Base-by-base conservation (phyloP, 2,888 invertebrate species). In the Aspidiotus destructor region DNA sequence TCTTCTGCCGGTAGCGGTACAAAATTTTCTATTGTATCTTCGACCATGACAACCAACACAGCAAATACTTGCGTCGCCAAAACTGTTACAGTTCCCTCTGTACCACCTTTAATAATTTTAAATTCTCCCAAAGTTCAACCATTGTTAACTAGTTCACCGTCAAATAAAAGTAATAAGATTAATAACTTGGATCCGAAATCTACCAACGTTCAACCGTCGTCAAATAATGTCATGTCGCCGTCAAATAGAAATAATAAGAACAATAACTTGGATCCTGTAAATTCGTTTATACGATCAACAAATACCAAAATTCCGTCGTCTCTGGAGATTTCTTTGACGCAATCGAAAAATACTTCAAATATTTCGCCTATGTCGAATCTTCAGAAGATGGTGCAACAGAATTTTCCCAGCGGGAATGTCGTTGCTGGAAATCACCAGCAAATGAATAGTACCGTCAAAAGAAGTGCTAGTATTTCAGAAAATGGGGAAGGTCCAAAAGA, bases 241-340 rank as follows among this genome's bases (percentile, higher is more conserved):
- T 58, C 40, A 8, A 40, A 58, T 40, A 7, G 2, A 8, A 17
- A 40, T 17, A 17, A 16, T 8, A 13, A 28, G 40, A 9, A 9
- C 13, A 15, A 15, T 40, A 8, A 7, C 28, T 48, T 48, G 48
- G 48, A 48, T n/a, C 11, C 48, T 11, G 10, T 48, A 11, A 48
- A n/a, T 48, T 54, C 52, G 28, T 67, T 44, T 8, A 44, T 67
- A 17, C 48, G 41, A 8, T 41, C 28, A 28, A 28, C 67, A 5
- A 58, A 67, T 52, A 58, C 67, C 8, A 67, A 67, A 15, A 67
- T 67, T 40, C 67, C 67, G 13, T 67, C 67, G 17, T 67, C 67
- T 57, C 40, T 67, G 40, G 67, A 67, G 48, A 67, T 67, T 8
- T 67, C 67, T 6, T 16, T 64, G 7, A 64, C 57, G 5, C 55